Percentiles rank a stretch among this genome's conserved stretches.
These are phyloP conservation scores for Sylvietta virens DNA, from an alignment of 2,113 vertebrate genomes.

Conservation along the genomic window DNA sequence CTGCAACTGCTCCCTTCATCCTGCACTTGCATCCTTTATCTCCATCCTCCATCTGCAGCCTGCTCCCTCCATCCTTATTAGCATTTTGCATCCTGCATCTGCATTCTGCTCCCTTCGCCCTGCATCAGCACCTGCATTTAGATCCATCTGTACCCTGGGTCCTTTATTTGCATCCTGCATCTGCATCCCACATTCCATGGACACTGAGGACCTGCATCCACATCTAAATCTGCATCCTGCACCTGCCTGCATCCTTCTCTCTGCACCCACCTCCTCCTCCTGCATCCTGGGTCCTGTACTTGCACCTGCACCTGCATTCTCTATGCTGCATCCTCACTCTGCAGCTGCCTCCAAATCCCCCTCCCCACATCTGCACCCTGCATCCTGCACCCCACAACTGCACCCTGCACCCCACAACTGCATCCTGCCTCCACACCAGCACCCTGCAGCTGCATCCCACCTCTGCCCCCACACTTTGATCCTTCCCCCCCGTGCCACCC, in stretches of 20 bases:
- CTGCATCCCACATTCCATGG: background rate
- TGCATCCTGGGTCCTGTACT: background rate
- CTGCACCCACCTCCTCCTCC: background rate
- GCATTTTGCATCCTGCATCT: background rate
- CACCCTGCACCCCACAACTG: background rate
- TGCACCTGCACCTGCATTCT: background rate
- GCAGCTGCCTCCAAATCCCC: background rate
- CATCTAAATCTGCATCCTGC: background rate
- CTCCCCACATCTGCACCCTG: background rate
- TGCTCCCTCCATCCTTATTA: background rate
- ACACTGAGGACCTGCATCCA: no score
- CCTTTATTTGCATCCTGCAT: background rate
- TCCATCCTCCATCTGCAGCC: background rate
- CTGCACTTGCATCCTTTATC: background rate
- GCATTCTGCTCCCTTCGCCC: background rate
- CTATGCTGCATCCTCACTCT: background rate
- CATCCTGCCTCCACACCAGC: background rate
- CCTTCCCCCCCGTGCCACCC: background rate
- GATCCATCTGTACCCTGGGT: background rate
- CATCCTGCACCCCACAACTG: background rate
- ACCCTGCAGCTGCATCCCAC: background rate
- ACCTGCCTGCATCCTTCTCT: background rate
- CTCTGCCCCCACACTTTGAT: accelerated
- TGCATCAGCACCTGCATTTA: background rate
- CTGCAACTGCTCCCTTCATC: background rate